A percentile compares a stretch with the other conserved stretches of the same genome.
Evolutionary conservation across 2,113 vertebrate genomes (phyloP).

Genomic region (Paradisaea rubra): DNA sequence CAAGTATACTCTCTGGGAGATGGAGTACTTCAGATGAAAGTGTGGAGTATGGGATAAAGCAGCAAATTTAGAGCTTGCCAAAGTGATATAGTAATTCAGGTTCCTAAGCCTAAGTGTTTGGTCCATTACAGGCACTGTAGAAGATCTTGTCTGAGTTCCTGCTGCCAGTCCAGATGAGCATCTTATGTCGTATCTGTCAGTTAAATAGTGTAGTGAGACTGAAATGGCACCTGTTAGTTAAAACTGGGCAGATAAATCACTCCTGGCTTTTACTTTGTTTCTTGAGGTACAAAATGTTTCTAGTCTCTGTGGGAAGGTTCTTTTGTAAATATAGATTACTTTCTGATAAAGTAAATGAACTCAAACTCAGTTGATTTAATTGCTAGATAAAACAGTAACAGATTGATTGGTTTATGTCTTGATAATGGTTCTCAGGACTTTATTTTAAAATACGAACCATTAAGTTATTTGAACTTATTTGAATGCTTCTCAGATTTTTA

Average conservation of each 20-base stretch:
- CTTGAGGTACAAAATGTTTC: background rate
- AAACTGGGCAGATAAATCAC: background rate
- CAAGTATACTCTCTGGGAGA: background rate
- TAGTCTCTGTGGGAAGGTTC: background rate
- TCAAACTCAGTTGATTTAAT: background rate
- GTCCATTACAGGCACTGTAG: background rate
- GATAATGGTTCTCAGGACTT: background rate
- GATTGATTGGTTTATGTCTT: background rate
- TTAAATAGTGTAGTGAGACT: background rate
- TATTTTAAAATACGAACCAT: background rate
- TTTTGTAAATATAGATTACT: background rate
- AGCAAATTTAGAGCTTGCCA: background rate
- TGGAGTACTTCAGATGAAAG: background rate
- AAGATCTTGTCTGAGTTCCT: background rate
- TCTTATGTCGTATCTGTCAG: background rate
- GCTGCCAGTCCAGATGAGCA: background rate
- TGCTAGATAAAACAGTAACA: background rate
- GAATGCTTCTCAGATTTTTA: background rate
- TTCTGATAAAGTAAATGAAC: background rate
- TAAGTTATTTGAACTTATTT: background rate
- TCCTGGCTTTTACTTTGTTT: background rate
- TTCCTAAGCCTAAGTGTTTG: background rate
- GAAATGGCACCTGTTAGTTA: background rate
- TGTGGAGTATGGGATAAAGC: background rate
- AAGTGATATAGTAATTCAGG: background rate